These are phyloP conservation scores for Thrips palmi DNA, from an alignment of 1,140 invertebrate genomes.

Conservation along the genomic window DNA sequence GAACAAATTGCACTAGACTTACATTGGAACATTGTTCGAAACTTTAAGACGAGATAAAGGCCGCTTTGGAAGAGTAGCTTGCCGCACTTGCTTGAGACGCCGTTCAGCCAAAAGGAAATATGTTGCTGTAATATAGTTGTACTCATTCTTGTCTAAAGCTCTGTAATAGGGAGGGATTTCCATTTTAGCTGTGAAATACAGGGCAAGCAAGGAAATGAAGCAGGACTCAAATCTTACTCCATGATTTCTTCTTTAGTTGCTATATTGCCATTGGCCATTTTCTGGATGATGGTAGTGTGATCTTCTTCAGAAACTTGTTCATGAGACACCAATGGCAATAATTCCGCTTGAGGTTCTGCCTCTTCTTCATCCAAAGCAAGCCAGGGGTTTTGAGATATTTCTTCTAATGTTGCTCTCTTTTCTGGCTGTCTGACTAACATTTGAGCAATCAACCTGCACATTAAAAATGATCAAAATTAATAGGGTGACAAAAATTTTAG, in stretches of 20 bases:
- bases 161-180: constrained; percentile 28
- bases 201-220: background rate
- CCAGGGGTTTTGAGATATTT: constrained; percentile 85
- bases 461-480: constrained; percentile 8
- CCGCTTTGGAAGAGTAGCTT: background rate
- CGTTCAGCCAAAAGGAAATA: constrained; percentile 93
- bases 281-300: constrained; percentile 78
- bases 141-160: constrained; percentile 85
- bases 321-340: constrained; percentile 58
- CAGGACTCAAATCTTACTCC: constrained; percentile 37
- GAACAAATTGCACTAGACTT: background rate
- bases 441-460: constrained; percentile 58
- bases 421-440: constrained; percentile 90
- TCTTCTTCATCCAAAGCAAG: constrained; percentile 30
- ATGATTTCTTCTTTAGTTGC: constrained; percentile 85
- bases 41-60: background rate
- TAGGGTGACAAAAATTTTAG: background rate
- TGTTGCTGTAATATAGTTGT: constrained; percentile 96
- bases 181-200: background rate
- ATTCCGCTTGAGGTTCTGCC: constrained; percentile 29
- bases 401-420: constrained; percentile 66
- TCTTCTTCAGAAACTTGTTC: constrained; percentile 82
- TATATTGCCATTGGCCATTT: constrained; percentile 91
- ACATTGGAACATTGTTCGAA: background rate
- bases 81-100: constrained; percentile 2